These are phyloP conservation scores for Caenorhabditis plicata DNA, from an alignment of 2,888 invertebrate species.

Conservation along the genomic window DNA sequence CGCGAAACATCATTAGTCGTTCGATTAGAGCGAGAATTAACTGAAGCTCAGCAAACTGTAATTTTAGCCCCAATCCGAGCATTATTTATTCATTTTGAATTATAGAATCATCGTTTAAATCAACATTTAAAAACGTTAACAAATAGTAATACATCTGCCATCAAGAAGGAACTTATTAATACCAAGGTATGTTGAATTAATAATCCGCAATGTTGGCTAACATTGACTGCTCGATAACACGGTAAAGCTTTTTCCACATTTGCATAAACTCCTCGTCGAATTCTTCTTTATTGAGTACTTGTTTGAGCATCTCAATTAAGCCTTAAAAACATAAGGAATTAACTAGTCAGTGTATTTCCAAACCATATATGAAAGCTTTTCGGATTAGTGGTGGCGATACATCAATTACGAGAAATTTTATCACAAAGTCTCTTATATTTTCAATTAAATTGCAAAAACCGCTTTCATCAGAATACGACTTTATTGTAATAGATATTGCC, in stretches of 20 bases:
- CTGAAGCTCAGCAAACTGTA: conserved; percentile 48
- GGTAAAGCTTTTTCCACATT: conserved; percentile 59
- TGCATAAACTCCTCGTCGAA: conserved; percentile 47
- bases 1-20: conserved; percentile 24
- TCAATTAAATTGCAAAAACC: conserved; percentile 50
- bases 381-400: conserved; percentile 61
- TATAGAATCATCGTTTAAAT: conserved; percentile 51
- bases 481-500: conserved; percentile 56
- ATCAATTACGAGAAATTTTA: conserved; percentile 52
- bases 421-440: conserved; percentile 48
- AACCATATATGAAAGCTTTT: conserved; percentile 58
- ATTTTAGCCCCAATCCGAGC: conserved; percentile 2
- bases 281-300: conserved; percentile 17
- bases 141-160: conserved; percentile 24
- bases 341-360: neutral
- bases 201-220: conserved; percentile 42
- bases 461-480: conserved; percentile 38
- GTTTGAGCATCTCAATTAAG: conserved; percentile 48
- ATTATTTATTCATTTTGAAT: neutral
- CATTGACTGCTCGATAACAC: conserved; percentile 59
- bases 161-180: conserved; percentile 38
- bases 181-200: conserved; percentile 34
- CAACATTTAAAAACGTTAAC: conserved; percentile 42
- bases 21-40: conserved; percentile 42
- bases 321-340: conserved; percentile 30